Base-by-base conservation (phyloP, 2,113 vertebrate species). In the Prietella phreatophila region DNA sequence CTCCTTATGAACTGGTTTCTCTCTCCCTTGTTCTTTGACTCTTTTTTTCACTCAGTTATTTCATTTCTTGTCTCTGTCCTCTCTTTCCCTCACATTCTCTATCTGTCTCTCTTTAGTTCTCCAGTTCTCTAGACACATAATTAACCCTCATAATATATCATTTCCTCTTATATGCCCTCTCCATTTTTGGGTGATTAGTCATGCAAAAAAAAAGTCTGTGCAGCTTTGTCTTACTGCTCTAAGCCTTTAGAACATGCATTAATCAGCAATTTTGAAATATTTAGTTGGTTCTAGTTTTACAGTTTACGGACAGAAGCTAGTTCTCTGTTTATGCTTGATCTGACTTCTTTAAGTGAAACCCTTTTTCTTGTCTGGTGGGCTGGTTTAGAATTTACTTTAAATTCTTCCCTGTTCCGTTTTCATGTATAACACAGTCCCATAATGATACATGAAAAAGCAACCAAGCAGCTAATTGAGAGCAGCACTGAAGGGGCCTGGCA, bases 391-490 rank as follows among this genome's bases (percentile, higher is more conserved):
- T 17, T 55, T 9, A 78, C 8, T 79, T 79, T 30, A 80, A 55
- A 30, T 80, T 80, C 27, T 30, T 55, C 14, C 27, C 14, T 25
- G 27, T 65, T 67, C 61, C 1, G 14, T 83, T 47, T 67, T 84
- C 3, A 39, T 0, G 20, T 58, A 27, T 63, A 42, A 47, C 22
- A 13, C 27, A 50, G 25, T 33, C 42, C 82, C 13, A 27, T 90
- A 89, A 91, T 90, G 86, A 85, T 61, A 82, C 89, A 88, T 82
- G 87, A 58, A 82, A 89, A 55, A 15, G 75, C 88, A 88, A 80
- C 87, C 79, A 85, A 89, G 90, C 90, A 86, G 81, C 83, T 92
- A 91, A 92, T 92, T 91, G 90, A 92, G 91, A 89, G 87, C 89
- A 82, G 86, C 67, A 83, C 71, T 80, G 87, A 88, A 91, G 85